Evolutionary conservation across 2,113 vertebrate species (phyloP).

Genomic region (Solenodon paradoxus): DNA sequence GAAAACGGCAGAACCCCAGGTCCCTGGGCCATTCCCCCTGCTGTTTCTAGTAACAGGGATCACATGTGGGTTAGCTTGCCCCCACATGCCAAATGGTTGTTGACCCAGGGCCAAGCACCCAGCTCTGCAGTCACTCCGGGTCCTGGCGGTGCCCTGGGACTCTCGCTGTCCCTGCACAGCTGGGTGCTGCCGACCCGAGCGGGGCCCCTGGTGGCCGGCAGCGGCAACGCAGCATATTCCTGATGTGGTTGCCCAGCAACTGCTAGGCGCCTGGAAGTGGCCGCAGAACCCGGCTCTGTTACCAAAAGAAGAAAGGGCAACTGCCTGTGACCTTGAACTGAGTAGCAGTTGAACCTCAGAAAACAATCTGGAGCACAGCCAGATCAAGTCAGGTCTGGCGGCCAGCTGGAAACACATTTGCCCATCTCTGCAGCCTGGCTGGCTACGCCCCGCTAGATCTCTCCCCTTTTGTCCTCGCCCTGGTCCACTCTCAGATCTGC

Average conservation of each 20-base stretch:
- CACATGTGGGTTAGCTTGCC: fast-evolving
- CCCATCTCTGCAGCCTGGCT: not conserved
- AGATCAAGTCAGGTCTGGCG: not conserved
- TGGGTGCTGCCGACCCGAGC: not conserved
- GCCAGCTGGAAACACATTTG: not conserved
- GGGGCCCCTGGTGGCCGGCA: conserved; percentile 19
- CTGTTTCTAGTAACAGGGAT: not conserved
- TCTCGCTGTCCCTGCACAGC: not conserved
- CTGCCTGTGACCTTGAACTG: not conserved
- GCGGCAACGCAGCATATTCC: not conserved
- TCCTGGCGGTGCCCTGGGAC: too few species aligned
- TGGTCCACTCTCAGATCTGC: fast-evolving
- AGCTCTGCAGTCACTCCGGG: too few species aligned
- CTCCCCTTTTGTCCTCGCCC: too few species aligned
- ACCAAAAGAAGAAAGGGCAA: not conserved
- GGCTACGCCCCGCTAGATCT: not conserved
- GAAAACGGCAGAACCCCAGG: too few species aligned
- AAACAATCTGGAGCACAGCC: not conserved
- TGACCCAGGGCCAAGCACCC: fast-evolving
- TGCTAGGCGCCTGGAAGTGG: fast-evolving
- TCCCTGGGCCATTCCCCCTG: not conserved
- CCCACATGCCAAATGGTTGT: not conserved
- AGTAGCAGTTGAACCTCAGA: not conserved
- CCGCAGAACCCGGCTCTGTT: not conserved
- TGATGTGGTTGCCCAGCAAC: fast-evolving